A percentile compares a stretch with the other conserved stretches of the same genome.
phyloP scores from a whole-genome alignment of 2,113 vertebrate genomes.

The Petrocephalus zakoni region DNA sequence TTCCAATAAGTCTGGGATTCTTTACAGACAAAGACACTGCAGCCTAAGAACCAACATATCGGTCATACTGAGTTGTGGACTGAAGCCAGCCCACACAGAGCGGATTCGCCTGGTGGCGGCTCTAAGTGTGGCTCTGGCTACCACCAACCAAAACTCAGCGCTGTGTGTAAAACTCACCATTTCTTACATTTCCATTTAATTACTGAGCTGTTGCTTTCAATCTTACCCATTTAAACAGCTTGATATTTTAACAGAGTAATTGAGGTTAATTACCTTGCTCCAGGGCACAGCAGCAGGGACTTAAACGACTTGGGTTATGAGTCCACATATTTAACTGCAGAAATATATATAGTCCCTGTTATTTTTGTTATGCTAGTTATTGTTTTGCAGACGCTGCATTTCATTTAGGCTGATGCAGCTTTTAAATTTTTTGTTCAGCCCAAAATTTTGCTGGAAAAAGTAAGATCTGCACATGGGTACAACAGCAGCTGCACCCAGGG shows the following conservation, averaged over 20 bases:
- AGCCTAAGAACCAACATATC: not conserved
- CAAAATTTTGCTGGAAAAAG: not conserved
- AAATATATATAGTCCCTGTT: not conserved
- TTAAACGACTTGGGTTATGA: not conserved
- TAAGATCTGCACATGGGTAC: not conserved
- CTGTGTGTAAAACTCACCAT: not conserved
- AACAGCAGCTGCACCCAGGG: not conserved
- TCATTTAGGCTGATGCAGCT: not conserved
- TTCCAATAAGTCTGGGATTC: not conserved
- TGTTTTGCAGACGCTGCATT: not conserved
- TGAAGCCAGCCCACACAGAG: not conserved
- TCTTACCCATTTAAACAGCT: not conserved
- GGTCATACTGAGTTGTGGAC: not conserved
- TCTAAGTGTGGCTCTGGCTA: not conserved
- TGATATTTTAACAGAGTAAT: not conserved
- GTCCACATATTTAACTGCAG: not conserved
- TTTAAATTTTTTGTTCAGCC: not conserved
- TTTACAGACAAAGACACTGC: not conserved
- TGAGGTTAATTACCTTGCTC: not conserved
- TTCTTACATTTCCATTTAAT: not conserved
- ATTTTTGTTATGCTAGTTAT: not conserved
- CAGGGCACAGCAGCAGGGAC: not conserved
- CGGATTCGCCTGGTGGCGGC: not conserved
- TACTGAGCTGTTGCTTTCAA: not conserved
- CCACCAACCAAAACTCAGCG: not conserved